phyloP scores from a whole-genome alignment of 2,113 vertebrate species.

The Sinocyclocheilus anophthalmus region DNA sequence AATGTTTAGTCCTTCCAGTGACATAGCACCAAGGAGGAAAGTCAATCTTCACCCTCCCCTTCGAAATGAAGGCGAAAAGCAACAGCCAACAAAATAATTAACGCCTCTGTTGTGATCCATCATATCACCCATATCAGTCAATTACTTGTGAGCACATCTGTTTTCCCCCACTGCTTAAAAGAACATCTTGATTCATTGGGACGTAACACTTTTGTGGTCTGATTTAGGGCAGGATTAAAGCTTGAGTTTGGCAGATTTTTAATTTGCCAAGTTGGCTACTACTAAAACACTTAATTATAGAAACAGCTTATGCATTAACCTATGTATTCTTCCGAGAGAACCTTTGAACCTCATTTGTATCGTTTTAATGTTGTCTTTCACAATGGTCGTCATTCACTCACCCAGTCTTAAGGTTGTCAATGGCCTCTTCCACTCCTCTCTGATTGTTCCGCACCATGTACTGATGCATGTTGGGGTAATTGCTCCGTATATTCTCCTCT shows the following conservation, averaged over 20 bases:
- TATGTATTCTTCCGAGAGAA: neutral
- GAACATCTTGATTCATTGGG: conserved; percentile 12
- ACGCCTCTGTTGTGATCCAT: conserved; percentile 38
- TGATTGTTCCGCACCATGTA: conserved; percentile 94
- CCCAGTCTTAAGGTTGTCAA: conserved; percentile 89
- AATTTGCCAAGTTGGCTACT: neutral
- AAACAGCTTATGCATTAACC: neutral
- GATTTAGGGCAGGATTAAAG: conserved; percentile 17
- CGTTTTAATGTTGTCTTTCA: neutral
- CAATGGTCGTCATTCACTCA: conserved; percentile 55
- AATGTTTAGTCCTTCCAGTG: conserved; percentile 14
- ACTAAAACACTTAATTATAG: neutral
- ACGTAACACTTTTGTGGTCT: conserved; percentile 3
- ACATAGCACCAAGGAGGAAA: conserved; percentile 36
- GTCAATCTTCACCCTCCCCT: conserved; percentile 36
- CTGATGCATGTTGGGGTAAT: conserved; percentile 92
- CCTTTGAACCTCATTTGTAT: neutral
- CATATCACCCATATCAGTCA: conserved; percentile 39
- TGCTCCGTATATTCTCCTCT: conserved; percentile 91
- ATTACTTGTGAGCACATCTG: conserved; percentile 37
- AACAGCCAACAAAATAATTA: conserved; percentile 54
- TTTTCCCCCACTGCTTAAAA: conserved; percentile 33
- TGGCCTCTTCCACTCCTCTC: conserved; percentile 89
- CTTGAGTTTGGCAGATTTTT: neutral
- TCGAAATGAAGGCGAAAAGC: conserved; percentile 19